Conservation (phyloP, 2,888 invertebrate genomes). For the Neelides folsomi region DNA sequence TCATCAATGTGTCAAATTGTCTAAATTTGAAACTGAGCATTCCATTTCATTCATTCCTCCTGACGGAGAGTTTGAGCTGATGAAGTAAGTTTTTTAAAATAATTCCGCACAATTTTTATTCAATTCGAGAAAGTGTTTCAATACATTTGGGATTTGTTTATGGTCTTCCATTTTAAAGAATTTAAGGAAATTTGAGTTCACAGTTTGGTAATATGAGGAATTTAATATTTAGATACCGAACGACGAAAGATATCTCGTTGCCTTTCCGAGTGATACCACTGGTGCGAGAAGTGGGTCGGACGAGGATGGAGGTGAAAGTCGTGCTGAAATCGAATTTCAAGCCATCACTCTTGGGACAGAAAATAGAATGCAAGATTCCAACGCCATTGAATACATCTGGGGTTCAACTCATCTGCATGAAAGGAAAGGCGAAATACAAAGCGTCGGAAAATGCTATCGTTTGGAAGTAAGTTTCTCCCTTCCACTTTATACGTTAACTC, state of each 20-base stretch:
- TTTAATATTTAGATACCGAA: constrained; percentile 63
- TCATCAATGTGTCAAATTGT: constrained; percentile 98
- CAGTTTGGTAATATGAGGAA: not conserved
- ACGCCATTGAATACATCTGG: constrained; percentile 98
- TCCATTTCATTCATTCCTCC: constrained; percentile 99
- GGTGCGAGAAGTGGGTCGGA: constrained; percentile 93
- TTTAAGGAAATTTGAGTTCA: no score
- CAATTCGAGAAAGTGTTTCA: no score
- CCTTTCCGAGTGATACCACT: constrained; percentile 98
- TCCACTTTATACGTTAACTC: not conserved
- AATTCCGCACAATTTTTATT: not conserved
- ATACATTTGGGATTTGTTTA: not conserved
- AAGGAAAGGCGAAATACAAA: constrained; percentile 99
- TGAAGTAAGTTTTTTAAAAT: constrained; percentile 55
- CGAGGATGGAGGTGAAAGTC: constrained; percentile 99
- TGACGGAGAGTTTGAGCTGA: constrained; percentile 98
- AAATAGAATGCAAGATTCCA: constrained; percentile 98
- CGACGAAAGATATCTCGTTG: constrained; percentile 97
- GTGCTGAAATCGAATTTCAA: constrained; percentile 97
- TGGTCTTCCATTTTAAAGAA: not conserved
- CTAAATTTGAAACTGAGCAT: constrained; percentile 99
- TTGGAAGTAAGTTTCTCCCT: constrained; percentile 60
- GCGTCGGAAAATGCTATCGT: constrained; percentile 98
- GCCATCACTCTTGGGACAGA: constrained; percentile 91
- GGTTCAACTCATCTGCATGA: constrained; percentile 95